These are phyloP conservation scores for Trachelus tabidus DNA, from an alignment of 2,888 invertebrate genomes.

Conservation along the genomic window DNA sequence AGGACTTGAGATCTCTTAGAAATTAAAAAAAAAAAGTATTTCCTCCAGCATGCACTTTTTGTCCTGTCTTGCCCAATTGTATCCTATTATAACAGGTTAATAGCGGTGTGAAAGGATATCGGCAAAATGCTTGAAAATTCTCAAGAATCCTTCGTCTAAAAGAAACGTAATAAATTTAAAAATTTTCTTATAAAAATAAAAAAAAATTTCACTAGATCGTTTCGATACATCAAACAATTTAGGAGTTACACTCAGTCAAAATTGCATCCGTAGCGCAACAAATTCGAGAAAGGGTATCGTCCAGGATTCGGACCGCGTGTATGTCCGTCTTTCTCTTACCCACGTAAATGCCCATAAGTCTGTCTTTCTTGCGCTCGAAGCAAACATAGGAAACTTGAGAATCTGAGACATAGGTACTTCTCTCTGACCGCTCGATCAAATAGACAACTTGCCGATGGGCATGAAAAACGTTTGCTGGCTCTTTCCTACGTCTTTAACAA, in stretches of 20 bases:
- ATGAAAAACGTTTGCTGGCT: background rate
- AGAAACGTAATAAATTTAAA: too few species aligned
- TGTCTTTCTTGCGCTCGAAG: background rate
- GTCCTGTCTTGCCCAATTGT: too few species aligned
- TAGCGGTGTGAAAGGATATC: too few species aligned
- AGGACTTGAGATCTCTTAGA: background rate
- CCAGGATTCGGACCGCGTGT: background rate
- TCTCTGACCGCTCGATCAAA: background rate
- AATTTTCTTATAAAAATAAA: too few species aligned
- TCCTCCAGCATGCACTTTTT: background rate
- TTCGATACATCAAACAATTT: too few species aligned
- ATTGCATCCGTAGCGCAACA: too few species aligned
- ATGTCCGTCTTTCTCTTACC: background rate
- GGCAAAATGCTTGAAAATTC: too few species aligned
- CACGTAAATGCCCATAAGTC: background rate
- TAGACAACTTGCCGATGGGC: background rate
- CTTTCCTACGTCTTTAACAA: background rate
- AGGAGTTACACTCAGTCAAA: background rate
- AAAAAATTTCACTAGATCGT: too few species aligned
- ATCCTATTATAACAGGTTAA: too few species aligned
- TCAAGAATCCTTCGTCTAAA: too few species aligned
- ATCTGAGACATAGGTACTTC: background rate
- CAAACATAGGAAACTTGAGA: background rate
- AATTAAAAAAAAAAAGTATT: background rate
- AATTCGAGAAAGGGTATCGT: background rate